Evolutionary conservation across 2,113 vertebrate species (phyloP).

Genomic region (Synodontis membranacea): DNA sequence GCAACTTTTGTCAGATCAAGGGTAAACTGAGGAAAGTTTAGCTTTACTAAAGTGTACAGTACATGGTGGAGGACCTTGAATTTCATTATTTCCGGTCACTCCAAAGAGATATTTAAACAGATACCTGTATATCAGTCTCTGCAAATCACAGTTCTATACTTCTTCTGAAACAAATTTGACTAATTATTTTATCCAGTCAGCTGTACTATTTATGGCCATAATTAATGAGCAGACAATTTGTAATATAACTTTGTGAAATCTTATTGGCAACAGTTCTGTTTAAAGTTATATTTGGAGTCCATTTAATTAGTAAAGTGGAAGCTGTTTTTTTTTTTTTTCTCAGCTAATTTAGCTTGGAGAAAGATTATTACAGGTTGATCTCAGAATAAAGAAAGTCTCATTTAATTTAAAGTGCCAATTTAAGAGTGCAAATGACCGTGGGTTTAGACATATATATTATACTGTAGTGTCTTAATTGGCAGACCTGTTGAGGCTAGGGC

Average conservation of each 20-base stretch:
- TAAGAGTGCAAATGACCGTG: background rate
- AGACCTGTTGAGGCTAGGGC: background rate
- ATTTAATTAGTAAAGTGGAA: background rate
- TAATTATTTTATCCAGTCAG: background rate
- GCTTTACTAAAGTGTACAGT: background rate
- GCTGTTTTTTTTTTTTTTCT: background rate
- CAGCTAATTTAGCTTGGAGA: background rate
- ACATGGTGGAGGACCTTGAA: background rate
- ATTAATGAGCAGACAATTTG: background rate
- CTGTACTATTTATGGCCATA: background rate
- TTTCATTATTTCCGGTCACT: background rate
- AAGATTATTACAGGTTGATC: background rate
- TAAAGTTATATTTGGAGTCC: background rate
- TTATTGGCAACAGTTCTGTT: background rate
- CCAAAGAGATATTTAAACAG: background rate
- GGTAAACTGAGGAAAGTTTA: background rate
- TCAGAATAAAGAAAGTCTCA: slow-evolving; percentile 1
- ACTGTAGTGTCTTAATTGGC: background rate
- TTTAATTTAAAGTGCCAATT: background rate
- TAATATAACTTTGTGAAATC: background rate
- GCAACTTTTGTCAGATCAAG: background rate
- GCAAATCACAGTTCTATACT: background rate
- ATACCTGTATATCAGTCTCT: background rate
- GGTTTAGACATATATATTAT: background rate
- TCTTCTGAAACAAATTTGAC: background rate